Conservation (phyloP, 2,888 invertebrate species). For the Tiliacea citrago region DNA sequence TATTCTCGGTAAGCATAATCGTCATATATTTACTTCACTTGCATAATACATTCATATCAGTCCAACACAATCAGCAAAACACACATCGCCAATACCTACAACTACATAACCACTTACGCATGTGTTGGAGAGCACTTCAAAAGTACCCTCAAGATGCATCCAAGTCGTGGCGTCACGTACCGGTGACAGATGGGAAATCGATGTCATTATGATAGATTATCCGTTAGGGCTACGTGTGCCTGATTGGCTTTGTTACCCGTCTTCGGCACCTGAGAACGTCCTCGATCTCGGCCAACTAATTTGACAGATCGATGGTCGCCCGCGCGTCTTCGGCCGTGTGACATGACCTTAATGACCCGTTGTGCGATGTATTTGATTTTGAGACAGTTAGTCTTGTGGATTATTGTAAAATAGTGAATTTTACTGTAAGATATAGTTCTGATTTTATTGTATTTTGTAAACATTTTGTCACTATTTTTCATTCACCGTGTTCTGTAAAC, state of each 20-base stretch:
- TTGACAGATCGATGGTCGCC: slow-evolving; percentile 88
- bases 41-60: neutral
- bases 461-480: no score
- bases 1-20: neutral
- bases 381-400: neutral
- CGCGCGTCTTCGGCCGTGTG: slow-evolving; percentile 73
- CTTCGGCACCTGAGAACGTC: slow-evolving; percentile 84
- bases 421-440: no score
- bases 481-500: no score
- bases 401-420: neutral
- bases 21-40: neutral
- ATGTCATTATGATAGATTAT: slow-evolving; percentile 90
- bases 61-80: neutral
- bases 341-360: slow-evolving; percentile 81
- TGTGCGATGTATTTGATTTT: slow-evolving; percentile 44
- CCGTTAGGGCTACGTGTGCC: slow-evolving; percentile 82
- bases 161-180: slow-evolving; percentile 80
- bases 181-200: slow-evolving; percentile 85
- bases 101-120: slow-evolving; percentile 51
- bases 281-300: slow-evolving; percentile 83
- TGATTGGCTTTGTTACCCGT: slow-evolving; percentile 90
- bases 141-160: slow-evolving; percentile 74
- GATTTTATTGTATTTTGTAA: no score
- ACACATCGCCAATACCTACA: slow-evolving; percentile 4
- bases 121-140: slow-evolving; percentile 60